Conservation (phyloP, 2,888 invertebrate species). For the Cremastinae sp. region DNA sequence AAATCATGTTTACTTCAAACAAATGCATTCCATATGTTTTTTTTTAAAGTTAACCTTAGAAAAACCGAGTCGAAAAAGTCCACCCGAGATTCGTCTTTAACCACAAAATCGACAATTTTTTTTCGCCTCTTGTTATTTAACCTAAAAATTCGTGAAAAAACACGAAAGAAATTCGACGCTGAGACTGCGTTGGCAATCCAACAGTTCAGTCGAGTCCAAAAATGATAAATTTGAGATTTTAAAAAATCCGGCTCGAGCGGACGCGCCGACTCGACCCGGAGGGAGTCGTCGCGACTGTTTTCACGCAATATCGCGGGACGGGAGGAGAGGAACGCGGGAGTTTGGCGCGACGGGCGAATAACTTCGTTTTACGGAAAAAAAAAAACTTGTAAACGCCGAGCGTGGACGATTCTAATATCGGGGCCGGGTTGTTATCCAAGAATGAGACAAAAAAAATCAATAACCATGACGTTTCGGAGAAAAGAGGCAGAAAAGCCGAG, state of each 20-base stretch:
- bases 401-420: not conserved
- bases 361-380: conserved; percentile 8
- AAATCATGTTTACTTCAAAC: too few relatives aligned
- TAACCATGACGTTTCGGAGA: conserved; percentile 21
- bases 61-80: too few relatives aligned
- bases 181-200: too few relatives aligned
- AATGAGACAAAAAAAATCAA: conserved; percentile 41
- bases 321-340: conserved; percentile 33
- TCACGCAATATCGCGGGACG: not conserved
- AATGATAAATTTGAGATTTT: too few relatives aligned
- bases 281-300: conserved; percentile 10
- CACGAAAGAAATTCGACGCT: too few relatives aligned
- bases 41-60: too few relatives aligned
- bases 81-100: too few relatives aligned
- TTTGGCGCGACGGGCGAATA: conserved; percentile 7
- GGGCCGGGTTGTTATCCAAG: conserved; percentile 23
- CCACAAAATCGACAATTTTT: too few relatives aligned
- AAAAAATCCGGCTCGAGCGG: not conserved
- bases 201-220: too few relatives aligned
- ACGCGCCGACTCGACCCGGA: not conserved
- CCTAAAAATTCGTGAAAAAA: too few relatives aligned
- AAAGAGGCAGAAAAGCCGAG: conserved; percentile 17
- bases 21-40: too few relatives aligned
- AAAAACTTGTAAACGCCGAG: conserved; percentile 10
- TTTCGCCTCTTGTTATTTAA: too few relatives aligned